A percentile compares a stretch with the other conserved stretches of the same genome.
Conservation (phyloP, 2,113 vertebrate species). For the Solea senegalensis region DNA sequence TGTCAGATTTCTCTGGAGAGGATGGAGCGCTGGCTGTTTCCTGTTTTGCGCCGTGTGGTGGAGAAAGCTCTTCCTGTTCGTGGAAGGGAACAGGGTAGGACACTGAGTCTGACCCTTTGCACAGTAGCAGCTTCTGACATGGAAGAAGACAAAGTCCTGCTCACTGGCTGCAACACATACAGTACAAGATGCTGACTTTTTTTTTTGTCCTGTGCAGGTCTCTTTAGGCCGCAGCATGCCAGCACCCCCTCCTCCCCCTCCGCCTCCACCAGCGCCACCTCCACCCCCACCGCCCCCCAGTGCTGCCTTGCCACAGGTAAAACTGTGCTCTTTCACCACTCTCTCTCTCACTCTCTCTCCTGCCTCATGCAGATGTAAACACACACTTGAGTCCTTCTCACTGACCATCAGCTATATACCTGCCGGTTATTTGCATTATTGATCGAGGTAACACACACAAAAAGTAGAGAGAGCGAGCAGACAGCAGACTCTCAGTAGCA, state of each 20-base stretch:
- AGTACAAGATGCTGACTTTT: not conserved
- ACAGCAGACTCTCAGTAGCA: constrained; percentile 49
- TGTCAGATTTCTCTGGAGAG: constrained; percentile 66
- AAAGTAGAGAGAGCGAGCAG: not conserved
- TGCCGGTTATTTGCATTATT: constrained; percentile 74
- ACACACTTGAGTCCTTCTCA: constrained; percentile 23
- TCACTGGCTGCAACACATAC: not conserved
- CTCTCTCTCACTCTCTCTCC: constrained; percentile 1
- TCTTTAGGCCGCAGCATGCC: constrained; percentile 62
- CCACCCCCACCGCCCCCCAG: constrained; percentile 52
- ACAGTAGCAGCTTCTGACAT: constrained; percentile 28
- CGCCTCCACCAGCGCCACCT: constrained; percentile 47
- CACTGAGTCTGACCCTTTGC: constrained; percentile 8
- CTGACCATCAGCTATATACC: constrained; percentile 47
- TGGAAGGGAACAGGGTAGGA: constrained; percentile 27
- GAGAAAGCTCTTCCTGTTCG: constrained; percentile 64
- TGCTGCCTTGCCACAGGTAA: constrained; percentile 66
- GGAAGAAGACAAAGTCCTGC: not conserved
- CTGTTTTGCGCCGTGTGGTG: constrained; percentile 63
- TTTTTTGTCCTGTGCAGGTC: constrained; percentile 52
- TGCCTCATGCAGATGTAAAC: constrained; percentile 35
- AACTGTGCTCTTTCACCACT: not conserved
- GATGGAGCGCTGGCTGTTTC: constrained; percentile 68
- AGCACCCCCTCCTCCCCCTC: constrained; percentile 63
- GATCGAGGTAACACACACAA: constrained; percentile 45